Percentiles rank a stretch among this genome's conserved stretches.
phyloP scores from a whole-genome alignment of 2,113 vertebrate species.

The Azemiops feae region DNA sequence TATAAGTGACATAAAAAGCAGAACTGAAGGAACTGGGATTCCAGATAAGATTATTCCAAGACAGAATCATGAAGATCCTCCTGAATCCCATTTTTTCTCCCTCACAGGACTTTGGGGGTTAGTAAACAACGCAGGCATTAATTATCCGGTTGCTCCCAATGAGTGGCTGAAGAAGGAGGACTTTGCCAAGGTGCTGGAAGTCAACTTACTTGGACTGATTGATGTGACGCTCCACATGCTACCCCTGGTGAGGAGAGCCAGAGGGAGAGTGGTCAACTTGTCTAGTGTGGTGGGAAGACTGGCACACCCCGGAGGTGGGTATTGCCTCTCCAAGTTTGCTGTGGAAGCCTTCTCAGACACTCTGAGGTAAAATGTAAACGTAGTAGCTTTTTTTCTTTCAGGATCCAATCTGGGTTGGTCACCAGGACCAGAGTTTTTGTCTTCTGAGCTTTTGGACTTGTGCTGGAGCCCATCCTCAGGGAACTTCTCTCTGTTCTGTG shows the following conservation, averaged over 20 bases:
- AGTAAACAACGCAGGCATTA: slow-evolving; percentile 79
- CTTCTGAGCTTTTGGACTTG: background rate
- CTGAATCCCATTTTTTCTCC: fast-evolving
- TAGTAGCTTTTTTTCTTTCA: background rate
- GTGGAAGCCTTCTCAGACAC: slow-evolving; percentile 83
- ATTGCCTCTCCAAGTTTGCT: slow-evolving; percentile 76
- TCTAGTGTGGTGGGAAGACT: slow-evolving; percentile 74
- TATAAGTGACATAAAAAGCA: background rate
- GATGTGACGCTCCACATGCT: slow-evolving; percentile 75
- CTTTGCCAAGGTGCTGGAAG: slow-evolving; percentile 70
- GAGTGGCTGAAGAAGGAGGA: slow-evolving; percentile 76
- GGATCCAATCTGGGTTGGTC: background rate
- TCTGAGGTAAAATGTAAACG: slow-evolving; percentile 65
- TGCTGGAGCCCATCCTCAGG: background rate
- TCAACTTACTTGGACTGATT: slow-evolving; percentile 75
- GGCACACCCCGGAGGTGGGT: slow-evolving; percentile 65
- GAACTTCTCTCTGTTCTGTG: background rate
- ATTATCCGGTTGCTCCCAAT: slow-evolving; percentile 59
- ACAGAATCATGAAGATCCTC: too few species aligned
- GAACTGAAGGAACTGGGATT: background rate
- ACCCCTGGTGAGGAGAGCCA: slow-evolving; percentile 72
- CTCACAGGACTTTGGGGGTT: slow-evolving; percentile 81
- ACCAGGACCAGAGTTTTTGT: background rate
- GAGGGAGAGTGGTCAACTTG: slow-evolving; percentile 78
- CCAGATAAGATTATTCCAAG: background rate